Percentiles rank a stretch among this genome's conserved stretches.
Conservation (phyloP, 2,113 vertebrate species). For the Phalacrocorax brasilianus region DNA sequence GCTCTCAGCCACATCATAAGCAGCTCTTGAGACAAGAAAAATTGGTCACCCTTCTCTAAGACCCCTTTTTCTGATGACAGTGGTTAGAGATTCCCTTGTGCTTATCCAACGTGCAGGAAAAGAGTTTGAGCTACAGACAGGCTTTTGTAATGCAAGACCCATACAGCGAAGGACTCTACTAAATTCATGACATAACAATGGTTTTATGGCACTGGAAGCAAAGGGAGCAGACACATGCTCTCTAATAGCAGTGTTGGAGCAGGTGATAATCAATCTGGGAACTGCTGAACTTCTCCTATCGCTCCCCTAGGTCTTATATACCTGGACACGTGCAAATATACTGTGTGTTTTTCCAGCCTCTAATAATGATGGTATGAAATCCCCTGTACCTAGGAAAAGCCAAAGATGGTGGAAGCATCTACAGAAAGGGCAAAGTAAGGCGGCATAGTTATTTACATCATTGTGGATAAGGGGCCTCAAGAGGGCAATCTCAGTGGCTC, state of each 20-base stretch:
- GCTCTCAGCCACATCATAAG: neutral
- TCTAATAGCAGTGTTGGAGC: slow-evolving; percentile 16
- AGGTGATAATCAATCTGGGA: slow-evolving; percentile 65
- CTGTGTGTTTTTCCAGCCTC: slow-evolving; percentile 20
- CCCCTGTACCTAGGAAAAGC: slow-evolving; percentile 43
- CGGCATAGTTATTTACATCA: slow-evolving; percentile 67
- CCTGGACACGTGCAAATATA: slow-evolving; percentile 56
- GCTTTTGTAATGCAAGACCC: slow-evolving; percentile 29
- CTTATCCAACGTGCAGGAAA: neutral
- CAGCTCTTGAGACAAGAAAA: neutral
- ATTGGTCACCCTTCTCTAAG: neutral
- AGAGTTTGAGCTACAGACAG: slow-evolving; percentile 4
- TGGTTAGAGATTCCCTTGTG: neutral
- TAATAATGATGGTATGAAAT: slow-evolving; percentile 50
- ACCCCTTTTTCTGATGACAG: neutral
- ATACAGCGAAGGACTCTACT: neutral
- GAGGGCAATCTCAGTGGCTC: slow-evolving; percentile 49
- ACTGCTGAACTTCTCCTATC: slow-evolving; percentile 68
- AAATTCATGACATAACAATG: slow-evolving; percentile 50
- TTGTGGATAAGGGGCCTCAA: slow-evolving; percentile 48
- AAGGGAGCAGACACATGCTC: slow-evolving; percentile 18
- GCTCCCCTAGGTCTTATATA: slow-evolving; percentile 59
- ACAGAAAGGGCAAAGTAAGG: slow-evolving; percentile 27
- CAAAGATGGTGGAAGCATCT: slow-evolving; percentile 59
- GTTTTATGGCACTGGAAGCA: slow-evolving; percentile 38